A percentile compares a stretch with the other conserved stretches of the same genome.
These are phyloP conservation scores for Chymomyza caudatula DNA, from an alignment of 2,888 invertebrate species.

Conservation along the genomic window DNA sequence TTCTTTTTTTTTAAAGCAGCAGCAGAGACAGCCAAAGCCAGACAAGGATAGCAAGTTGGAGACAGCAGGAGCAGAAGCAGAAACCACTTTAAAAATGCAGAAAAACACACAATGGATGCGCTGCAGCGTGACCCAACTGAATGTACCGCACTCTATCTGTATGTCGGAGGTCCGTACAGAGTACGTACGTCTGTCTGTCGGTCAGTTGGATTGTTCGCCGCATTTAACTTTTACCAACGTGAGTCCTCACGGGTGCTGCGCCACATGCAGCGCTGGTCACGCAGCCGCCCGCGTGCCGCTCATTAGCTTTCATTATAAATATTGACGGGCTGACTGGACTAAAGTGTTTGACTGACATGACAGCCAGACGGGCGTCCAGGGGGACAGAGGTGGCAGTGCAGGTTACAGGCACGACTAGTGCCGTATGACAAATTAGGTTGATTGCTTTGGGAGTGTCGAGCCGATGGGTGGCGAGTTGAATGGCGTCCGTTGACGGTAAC, in stretches of 20 bases:
- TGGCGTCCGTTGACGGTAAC: background rate
- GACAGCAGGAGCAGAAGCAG: background rate
- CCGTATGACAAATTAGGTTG: constrained; percentile 72
- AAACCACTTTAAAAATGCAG: constrained; percentile 14
- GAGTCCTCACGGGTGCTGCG: background rate
- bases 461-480: background rate
- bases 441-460: constrained; percentile 56
- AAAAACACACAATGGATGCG: constrained; percentile 10
- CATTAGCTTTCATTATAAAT: constrained; percentile 72
- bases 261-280: constrained; percentile 9
- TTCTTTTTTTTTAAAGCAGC: constrained; percentile 38
- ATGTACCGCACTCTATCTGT: background rate
- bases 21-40: background rate
- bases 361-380: constrained; percentile 23
- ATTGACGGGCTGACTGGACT: constrained; percentile 59
- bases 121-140: constrained; percentile 18
- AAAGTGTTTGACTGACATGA: constrained; percentile 43
- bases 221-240: background rate
- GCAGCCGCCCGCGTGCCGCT: constrained; percentile 36
- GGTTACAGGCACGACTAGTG: too few species aligned
- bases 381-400: too few species aligned
- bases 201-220: background rate
- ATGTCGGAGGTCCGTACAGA: background rate
- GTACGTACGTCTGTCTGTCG: too few species aligned
- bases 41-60: background rate